These are phyloP conservation scores for Hyla sarda DNA, from an alignment of 2,113 vertebrate species.

Conservation along the genomic window DNA sequence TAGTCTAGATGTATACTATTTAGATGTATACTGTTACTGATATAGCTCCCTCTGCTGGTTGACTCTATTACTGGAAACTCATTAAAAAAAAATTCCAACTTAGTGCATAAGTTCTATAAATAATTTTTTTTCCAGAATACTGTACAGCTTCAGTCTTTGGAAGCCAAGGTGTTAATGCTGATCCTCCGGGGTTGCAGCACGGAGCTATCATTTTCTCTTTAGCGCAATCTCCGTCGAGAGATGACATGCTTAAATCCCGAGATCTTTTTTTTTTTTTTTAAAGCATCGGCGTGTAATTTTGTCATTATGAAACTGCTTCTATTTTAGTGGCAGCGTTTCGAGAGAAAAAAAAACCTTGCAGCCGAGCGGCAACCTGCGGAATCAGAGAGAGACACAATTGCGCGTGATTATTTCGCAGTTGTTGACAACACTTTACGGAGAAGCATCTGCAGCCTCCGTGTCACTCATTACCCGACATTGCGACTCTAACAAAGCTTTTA, in stretches of 20 bases:
- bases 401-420: conserved; percentile 33
- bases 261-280: conserved; percentile 44
- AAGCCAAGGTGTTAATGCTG: not conserved
- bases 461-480: conserved; percentile 23
- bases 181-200: not conserved
- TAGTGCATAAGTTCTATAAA: not conserved
- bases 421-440: conserved; percentile 37
- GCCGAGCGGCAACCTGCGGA: conserved; percentile 11
- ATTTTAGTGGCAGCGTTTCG: conserved; percentile 27
- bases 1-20: not conserved
- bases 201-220: conserved; percentile 12
- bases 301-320: conserved; percentile 49
- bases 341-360: conserved; percentile 28
- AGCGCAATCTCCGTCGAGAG: not conserved
- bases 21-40: not conserved
- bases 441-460: conserved; percentile 28
- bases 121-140: not conserved
- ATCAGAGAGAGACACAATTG: conserved; percentile 48
- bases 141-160: not conserved
- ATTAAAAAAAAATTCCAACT: not conserved
- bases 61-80: not conserved
- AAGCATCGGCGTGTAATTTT: conserved; percentile 41
- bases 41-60: not conserved
- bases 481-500: conserved; percentile 26
- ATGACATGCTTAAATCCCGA: conserved; percentile 8